Evolutionary conservation across 2,113 vertebrate species (phyloP).

Genomic region (Muntiacus reevesi): DNA sequence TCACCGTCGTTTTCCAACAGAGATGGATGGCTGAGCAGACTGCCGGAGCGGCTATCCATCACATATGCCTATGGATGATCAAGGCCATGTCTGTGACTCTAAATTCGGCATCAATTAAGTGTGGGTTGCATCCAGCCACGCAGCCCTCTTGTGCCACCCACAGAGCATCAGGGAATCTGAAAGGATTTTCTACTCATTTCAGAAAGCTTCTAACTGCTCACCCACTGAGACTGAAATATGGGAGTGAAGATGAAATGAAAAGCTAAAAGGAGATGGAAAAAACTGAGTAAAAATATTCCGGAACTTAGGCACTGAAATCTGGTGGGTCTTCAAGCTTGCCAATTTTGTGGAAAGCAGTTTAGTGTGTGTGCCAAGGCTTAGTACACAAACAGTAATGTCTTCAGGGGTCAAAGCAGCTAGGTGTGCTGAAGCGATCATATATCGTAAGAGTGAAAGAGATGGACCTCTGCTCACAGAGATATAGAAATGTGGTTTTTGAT

Average conservation of each 20-base stretch:
- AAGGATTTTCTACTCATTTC: slow-evolving; percentile 74
- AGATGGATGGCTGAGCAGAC: slow-evolving; percentile 72
- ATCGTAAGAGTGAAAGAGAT: background rate
- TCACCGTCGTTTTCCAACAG: slow-evolving; percentile 72
- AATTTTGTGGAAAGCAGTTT: background rate
- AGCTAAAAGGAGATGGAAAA: background rate
- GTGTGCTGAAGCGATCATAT: background rate
- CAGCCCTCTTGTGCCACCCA: slow-evolving; percentile 57
- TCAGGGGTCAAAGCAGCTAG: background rate
- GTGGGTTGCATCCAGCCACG: slow-evolving; percentile 40
- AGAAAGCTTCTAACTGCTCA: slow-evolving; percentile 41
- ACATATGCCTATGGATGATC: slow-evolving; percentile 66
- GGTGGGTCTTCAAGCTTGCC: background rate
- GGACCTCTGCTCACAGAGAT: background rate
- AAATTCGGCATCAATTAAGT: slow-evolving; percentile 71
- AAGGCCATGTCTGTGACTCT: slow-evolving; percentile 63
- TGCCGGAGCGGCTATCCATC: slow-evolving; percentile 75
- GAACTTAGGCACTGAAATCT: background rate
- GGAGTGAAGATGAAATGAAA: slow-evolving; percentile 35
- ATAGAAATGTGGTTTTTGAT: background rate
- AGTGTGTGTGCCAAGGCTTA: background rate
- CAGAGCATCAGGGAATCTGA: slow-evolving; percentile 71
- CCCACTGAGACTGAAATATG: background rate
- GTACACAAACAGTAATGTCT: background rate
- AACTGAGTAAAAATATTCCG: background rate